Base-by-base conservation (phyloP, 2,888 invertebrate genomes). In the Electrophaes corylata region DNA sequence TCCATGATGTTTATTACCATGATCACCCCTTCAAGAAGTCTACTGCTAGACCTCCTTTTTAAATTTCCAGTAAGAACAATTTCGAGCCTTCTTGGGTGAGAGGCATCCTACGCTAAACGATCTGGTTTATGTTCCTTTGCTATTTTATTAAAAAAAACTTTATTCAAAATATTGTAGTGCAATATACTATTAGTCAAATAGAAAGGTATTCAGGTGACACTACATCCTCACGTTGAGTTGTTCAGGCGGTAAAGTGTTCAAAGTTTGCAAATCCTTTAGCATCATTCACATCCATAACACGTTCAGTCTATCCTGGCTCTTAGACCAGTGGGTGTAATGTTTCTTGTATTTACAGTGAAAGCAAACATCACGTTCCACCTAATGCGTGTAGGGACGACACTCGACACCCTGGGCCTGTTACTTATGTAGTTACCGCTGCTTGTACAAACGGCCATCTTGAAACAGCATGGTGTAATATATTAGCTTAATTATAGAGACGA, bases 301-400 rank as follows among this genome's bases (percentile, higher is more conserved):
- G 65, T 65, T 59, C 46, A 62, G 50, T 66, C 66, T 75, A 76
- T 78, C 78, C 76, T 66, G 56, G 61, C 65, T 72, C 67, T 65
- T 65, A 66, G 68, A 31, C 64, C 67, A 72, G 81, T 79, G 78
- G 81, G 86, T 86, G 83, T 89, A 79, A 76, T 76, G 81, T 89
- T 87, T 83, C 89, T 74, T 76, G 78, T 81, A 79, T 85, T 83
- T 81, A 83, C 75, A 84, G 88, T 83, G 90, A 90, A 89, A 91
- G 89, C 89, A 84, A 84, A 88, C 84, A 79, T 74, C 76, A 71
- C 86, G 86, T 84, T 84, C 79, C 83, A 83, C 81, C 83, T 84
- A 81, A 83, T 82, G 85, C 84, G 78, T 78, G 83, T 81, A 76
- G 75, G 76, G 77, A 83, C 80, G 78, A 83, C 81, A 90, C 85